These are phyloP conservation scores for Seriola aureovittata DNA, from an alignment of 2,113 vertebrate species.

Conservation along the genomic window DNA sequence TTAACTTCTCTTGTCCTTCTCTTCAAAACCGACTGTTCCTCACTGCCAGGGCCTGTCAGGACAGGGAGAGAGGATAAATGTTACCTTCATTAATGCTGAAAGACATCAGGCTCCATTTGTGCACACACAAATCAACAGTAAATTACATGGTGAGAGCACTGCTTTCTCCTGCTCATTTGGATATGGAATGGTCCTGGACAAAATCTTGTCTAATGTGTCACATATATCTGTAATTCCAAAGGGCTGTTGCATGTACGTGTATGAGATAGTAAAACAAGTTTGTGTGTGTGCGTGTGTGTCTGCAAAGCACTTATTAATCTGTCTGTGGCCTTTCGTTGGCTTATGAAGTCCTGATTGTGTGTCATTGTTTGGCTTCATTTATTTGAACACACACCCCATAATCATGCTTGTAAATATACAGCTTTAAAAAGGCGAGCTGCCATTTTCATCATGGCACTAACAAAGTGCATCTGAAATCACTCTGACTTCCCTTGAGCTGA, in stretches of 20 bases:
- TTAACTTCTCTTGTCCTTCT: not conserved
- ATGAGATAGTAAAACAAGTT: not conserved
- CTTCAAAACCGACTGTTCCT: constrained; percentile 45
- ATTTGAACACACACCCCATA: constrained; percentile 85
- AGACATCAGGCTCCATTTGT: constrained; percentile 74
- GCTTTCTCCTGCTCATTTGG: constrained; percentile 74
- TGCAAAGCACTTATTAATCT: constrained; percentile 84
- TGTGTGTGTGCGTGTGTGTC: constrained; percentile 54
- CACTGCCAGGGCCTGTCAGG: constrained; percentile 58
- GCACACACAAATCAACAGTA: constrained; percentile 78
- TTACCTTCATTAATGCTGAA: constrained; percentile 70
- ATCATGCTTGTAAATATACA: constrained; percentile 83
- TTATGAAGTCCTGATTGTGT: constrained; percentile 87
- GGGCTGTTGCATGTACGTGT: constrained; percentile 40
- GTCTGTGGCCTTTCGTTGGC: constrained; percentile 79
- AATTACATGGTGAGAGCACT: constrained; percentile 78
- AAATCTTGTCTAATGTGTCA: constrained; percentile 80
- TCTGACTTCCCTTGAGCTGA: constrained; percentile 79
- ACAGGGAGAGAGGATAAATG: constrained; percentile 57
- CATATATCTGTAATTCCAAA: constrained; percentile 81
- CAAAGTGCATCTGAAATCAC: constrained; percentile 85
- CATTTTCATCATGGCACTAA: constrained; percentile 84
- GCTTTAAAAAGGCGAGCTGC: constrained; percentile 84
- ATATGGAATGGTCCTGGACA: constrained; percentile 65
- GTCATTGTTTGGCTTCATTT: constrained; percentile 88